Percentiles rank a stretch among this genome's conserved stretches.
phyloP scores from a whole-genome alignment of 1,140 invertebrate species.

The Globodera rostochiensis region DNA sequence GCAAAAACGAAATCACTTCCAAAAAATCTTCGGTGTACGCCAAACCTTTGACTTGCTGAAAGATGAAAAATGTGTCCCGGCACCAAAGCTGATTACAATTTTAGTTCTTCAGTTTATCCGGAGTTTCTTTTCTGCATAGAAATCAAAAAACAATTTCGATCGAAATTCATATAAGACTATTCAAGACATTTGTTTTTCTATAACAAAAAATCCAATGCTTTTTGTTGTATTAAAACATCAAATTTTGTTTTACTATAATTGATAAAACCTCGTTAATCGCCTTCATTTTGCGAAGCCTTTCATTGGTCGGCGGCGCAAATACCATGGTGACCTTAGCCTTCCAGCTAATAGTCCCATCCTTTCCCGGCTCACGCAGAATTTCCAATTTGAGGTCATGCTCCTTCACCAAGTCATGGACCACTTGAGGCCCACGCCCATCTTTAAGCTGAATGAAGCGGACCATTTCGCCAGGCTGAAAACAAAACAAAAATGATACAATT shows the following conservation, averaged over 20 bases:
- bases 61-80: no score
- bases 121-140: no score
- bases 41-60: background rate
- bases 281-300: background rate
- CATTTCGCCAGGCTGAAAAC: conserved; percentile 9
- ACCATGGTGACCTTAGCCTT: conserved; percentile 16
- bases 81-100: no score
- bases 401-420: conserved; percentile 17
- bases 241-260: background rate
- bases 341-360: background rate
- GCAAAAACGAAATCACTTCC: background rate
- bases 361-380: background rate
- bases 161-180: no score
- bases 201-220: no score
- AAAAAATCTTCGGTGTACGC: background rate
- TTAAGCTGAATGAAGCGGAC: conserved; percentile 16
- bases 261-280: background rate
- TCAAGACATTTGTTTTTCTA: no score
- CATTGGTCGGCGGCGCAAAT: conserved; percentile 4
- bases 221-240: no score
- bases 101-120: no score
- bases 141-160: no score
- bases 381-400: conserved; percentile 5
- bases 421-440: conserved; percentile 20
- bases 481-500: no score